These are phyloP conservation scores for Tanytarsus gracilentus DNA, from an alignment of 2,888 invertebrate species.

Conservation along the genomic window DNA sequence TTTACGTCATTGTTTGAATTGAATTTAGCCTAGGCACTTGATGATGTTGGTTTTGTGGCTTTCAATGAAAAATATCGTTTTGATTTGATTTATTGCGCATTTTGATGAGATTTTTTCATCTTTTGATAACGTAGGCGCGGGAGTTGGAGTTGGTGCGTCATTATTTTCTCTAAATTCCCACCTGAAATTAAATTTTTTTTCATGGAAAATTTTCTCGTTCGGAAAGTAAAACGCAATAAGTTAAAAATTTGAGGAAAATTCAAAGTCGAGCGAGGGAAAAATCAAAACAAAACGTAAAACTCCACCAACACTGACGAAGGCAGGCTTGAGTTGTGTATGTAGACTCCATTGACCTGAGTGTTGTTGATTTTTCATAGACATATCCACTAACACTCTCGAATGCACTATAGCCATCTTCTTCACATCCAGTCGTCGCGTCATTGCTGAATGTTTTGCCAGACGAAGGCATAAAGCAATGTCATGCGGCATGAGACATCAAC, in stretches of 20 bases:
- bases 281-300: constrained; percentile 19
- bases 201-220: neutral
- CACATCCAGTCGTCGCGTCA: neutral
- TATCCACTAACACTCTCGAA: neutral
- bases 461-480: neutral
- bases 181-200: too few species aligned
- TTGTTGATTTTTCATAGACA: neutral
- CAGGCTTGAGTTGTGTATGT: neutral
- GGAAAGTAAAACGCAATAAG: neutral
- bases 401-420: neutral
- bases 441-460: constrained; percentile 2
- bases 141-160: too few species aligned
- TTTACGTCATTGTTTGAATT: too few species aligned
- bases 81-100: too few species aligned
- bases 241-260: neutral
- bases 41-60: too few species aligned
- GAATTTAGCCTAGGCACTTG: too few species aligned
- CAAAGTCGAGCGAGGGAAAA: neutral
- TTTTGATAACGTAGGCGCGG: too few species aligned
- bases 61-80: too few species aligned
- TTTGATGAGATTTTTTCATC: too few species aligned
- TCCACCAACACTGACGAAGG: neutral
- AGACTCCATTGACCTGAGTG: constrained; percentile 2
- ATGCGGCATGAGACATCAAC: neutral
- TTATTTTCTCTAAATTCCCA: too few species aligned